Percentiles rank a stretch among this genome's conserved stretches.
Evolutionary conservation across 2,113 vertebrate genomes (phyloP).

Genomic region (Syngnathoides biaculeatus): DNA sequence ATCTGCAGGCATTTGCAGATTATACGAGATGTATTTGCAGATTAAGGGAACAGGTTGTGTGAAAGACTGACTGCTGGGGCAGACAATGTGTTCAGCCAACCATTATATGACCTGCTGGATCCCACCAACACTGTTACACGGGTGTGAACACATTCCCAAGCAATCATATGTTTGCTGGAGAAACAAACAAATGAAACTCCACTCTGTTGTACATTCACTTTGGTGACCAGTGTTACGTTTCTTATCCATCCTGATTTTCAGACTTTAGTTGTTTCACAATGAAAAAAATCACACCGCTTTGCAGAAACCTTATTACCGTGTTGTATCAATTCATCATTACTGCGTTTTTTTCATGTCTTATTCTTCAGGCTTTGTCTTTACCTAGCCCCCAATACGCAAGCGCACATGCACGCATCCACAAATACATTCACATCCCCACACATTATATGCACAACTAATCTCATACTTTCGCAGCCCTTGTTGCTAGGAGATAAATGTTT

Average conservation of each 20-base stretch:
- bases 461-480: constrained; percentile 4
- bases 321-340: constrained; percentile 21
- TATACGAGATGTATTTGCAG: constrained; percentile 46
- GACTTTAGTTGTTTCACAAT: neutral
- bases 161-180: constrained; percentile 18
- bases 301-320: constrained; percentile 25
- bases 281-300: constrained; percentile 24
- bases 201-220: neutral
- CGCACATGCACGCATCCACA: neutral
- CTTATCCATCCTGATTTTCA: constrained; percentile 4
- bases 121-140: constrained; percentile 21
- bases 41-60: constrained; percentile 47
- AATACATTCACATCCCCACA: neutral
- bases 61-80: constrained; percentile 44
- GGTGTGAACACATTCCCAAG: constrained; percentile 27
- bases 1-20: constrained; percentile 35
- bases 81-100: constrained; percentile 55
- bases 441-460: constrained; percentile 9
- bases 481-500: constrained; percentile 11
- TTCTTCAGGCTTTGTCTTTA: constrained; percentile 1
- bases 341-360: constrained; percentile 18
- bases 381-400: neutral
- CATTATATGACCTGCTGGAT: constrained; percentile 56
- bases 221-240: constrained; percentile 8
- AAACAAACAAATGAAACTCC: constrained; percentile 3